A percentile compares a stretch with the other conserved stretches of the same genome.
Evolutionary conservation across 2,888 invertebrate species (phyloP).

Genomic region (Mechanitis messenoides): DNA sequence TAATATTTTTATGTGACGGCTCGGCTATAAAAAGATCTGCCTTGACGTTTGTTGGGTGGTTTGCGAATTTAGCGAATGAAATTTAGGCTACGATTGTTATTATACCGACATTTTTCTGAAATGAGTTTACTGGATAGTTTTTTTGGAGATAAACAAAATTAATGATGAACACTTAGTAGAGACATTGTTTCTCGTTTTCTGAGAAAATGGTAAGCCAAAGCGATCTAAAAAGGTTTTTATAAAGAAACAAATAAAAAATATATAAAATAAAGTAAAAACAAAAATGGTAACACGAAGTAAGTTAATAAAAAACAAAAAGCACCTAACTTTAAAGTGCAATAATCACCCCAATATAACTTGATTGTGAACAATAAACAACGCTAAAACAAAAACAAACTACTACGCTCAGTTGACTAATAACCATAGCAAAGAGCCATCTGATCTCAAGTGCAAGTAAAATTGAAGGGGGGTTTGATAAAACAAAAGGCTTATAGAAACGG

Average conservation of each 20-base stretch:
- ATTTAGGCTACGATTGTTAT: conserved; percentile 45
- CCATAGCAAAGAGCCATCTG: conserved; percentile 60
- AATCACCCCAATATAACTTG: conserved; percentile 30
- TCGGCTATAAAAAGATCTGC: conserved; percentile 48
- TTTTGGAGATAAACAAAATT: conserved; percentile 9
- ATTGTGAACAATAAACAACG: conserved; percentile 39
- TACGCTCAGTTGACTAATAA: conserved; percentile 57
- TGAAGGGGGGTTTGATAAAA: conserved; percentile 26
- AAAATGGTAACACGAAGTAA: not conserved
- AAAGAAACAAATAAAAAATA: not conserved
- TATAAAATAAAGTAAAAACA: not conserved
- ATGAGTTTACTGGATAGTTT: conserved; percentile 29
- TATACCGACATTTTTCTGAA: conserved; percentile 41
- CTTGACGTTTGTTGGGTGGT: conserved; percentile 49
- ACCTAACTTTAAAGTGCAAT: conserved; percentile 18
- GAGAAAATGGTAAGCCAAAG: not conserved
- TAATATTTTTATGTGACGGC: conserved; percentile 62
- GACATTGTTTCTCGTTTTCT: conserved; percentile 2
- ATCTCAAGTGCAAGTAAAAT: conserved; percentile 47
- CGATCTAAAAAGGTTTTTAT: not conserved
- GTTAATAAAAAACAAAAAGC: conserved; percentile 11
- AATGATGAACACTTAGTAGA: not conserved
- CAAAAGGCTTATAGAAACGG: conserved; percentile 45
- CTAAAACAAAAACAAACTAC: conserved; percentile 46
- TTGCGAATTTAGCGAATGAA: conserved; percentile 41